phyloP scores from a whole-genome alignment of 2,797 vertebrate genomes.

The Melanotaenia parkinsoni region DNA sequence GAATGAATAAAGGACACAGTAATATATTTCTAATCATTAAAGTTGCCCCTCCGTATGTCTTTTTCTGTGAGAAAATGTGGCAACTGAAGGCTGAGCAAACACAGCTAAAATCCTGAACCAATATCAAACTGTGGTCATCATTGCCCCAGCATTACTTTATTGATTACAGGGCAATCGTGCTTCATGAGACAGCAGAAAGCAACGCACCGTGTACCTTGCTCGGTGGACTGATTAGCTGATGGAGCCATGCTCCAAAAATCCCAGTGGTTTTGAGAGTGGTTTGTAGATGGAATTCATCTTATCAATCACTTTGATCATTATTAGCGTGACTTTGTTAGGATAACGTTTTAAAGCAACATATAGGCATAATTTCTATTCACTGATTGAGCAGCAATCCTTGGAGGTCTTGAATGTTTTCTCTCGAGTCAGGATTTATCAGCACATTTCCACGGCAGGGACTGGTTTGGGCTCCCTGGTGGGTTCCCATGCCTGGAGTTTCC shows the following conservation, averaged over 20 bases:
- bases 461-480: constrained; percentile 57
- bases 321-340: not conserved
- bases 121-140: constrained; percentile 56
- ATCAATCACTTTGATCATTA: constrained; percentile 32
- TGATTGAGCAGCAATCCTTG: not conserved
- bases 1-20: not conserved
- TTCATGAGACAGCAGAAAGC: constrained; percentile 19
- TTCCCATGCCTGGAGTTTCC: constrained; percentile 76
- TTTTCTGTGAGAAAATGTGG: constrained; percentile 7
- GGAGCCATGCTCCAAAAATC: constrained; percentile 11
- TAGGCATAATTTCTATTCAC: not conserved
- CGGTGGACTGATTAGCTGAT: constrained; percentile 42
- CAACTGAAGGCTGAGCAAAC: constrained; percentile 39
- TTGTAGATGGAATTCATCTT: constrained; percentile 5
- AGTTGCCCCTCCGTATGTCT: not conserved
- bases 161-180: constrained; percentile 27
- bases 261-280: constrained; percentile 4
- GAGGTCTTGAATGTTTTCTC: constrained; percentile 19
- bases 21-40: not conserved
- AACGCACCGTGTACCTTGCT: constrained; percentile 45
- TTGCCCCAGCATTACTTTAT: constrained; percentile 33
- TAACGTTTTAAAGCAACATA: not conserved
- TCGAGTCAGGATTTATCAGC: constrained; percentile 43
- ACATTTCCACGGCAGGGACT: constrained; percentile 46
- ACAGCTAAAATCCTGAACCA: constrained; percentile 49